Evolutionary conservation across 2,797 vertebrate species (phyloP).

Genomic region (Brachymystax lenok): DNA sequence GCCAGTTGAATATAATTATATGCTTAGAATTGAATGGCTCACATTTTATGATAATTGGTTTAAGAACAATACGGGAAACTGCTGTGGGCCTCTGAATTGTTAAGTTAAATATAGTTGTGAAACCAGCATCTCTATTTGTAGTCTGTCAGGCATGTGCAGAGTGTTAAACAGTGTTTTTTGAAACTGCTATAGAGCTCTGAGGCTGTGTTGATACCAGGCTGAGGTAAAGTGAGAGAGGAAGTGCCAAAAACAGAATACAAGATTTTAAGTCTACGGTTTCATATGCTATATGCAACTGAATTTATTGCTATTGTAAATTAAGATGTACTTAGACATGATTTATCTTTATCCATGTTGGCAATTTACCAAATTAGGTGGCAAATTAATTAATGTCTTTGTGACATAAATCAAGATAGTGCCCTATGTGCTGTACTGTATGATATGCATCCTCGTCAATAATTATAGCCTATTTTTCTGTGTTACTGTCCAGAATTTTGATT

Average conservation of each 20-base stretch:
- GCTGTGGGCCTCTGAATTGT: not conserved
- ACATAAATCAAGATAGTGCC: not conserved
- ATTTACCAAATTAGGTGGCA: not conserved
- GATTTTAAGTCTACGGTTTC: not conserved
- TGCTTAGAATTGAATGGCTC: not conserved
- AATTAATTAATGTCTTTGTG: not conserved
- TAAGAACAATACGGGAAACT: not conserved
- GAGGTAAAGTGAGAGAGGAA: not conserved
- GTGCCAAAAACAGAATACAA: not conserved
- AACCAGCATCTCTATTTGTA: not conserved
- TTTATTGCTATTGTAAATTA: not conserved
- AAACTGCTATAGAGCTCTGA: not conserved
- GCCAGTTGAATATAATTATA: not conserved
- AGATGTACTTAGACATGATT: not conserved
- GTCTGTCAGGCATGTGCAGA: no score
- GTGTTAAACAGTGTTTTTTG: no score
- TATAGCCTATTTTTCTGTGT: not conserved
- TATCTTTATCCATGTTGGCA: not conserved
- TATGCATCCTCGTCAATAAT: not conserved
- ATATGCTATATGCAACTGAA: no score
- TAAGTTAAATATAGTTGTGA: not conserved
- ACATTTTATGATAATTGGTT: not conserved
- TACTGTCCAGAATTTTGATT: not conserved
- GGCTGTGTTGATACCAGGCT: no score
- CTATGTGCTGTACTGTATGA: not conserved